Percentiles rank a stretch among this genome's conserved stretches.
These are phyloP conservation scores for Lepeophtheirus salmonis DNA, from an alignment of 1,140 invertebrate genomes.

Conservation along the genomic window DNA sequence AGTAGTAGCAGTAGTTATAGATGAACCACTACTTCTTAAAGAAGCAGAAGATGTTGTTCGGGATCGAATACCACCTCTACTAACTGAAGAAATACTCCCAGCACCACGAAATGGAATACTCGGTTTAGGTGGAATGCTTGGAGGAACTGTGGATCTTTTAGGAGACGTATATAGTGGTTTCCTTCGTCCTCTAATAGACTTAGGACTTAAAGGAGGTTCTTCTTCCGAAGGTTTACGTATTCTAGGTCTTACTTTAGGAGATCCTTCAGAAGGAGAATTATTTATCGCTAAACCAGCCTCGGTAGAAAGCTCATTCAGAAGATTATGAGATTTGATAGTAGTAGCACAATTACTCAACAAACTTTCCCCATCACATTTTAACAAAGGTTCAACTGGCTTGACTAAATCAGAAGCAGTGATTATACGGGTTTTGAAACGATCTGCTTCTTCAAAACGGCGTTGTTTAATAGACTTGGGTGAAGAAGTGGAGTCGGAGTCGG, in stretches of 20 bases:
- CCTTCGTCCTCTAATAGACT: conserved; percentile 2
- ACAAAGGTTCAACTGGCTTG: neutral
- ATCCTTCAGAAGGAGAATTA: neutral
- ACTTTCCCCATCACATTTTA: neutral
- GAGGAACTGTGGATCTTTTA: conserved; percentile 9
- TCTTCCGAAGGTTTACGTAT: conserved; percentile 12
- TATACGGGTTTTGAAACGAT: conserved; percentile 7
- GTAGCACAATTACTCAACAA: neutral
- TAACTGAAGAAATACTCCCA: neutral
- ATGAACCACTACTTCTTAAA: neutral
- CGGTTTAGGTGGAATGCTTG: conserved; percentile 13
- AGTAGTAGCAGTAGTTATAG: neutral
- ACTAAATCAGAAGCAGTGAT: neutral
- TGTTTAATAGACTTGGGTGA: conserved; percentile 2
- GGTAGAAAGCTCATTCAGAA: neutral
- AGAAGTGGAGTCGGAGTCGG: neutral
- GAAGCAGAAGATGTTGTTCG: neutral
- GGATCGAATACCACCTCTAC: neutral
- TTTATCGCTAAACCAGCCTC: neutral
- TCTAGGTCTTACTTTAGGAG: neutral
- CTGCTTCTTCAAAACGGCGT: conserved; percentile 8
- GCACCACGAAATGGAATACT: neutral
- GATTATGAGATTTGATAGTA: neutral
- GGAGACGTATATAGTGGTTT: conserved; percentile 5
- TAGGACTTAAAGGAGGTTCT: neutral